phyloP scores from a whole-genome alignment of 2,888 invertebrate species.

The Amphipoea lucens region DNA sequence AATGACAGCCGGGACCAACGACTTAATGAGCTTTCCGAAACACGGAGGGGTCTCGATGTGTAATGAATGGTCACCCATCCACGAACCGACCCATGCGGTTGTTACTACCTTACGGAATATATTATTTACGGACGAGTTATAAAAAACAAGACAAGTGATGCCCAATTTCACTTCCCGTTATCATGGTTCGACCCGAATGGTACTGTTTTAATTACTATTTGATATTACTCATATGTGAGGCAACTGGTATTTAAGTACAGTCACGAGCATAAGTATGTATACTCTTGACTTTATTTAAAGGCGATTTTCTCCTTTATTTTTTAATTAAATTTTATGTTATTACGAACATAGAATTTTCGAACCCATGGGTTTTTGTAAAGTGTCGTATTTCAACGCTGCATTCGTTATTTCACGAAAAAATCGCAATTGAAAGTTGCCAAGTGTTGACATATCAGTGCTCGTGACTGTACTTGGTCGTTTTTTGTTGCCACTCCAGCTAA shows the following conservation, averaged over 20 bases:
- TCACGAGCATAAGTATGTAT: too few relatives aligned
- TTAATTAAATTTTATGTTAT: too few relatives aligned
- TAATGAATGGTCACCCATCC: not conserved
- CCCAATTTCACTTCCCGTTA: constrained; percentile 53
- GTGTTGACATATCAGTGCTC: too few relatives aligned
- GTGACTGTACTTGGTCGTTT: constrained; percentile 23
- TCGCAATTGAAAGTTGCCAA: too few relatives aligned
- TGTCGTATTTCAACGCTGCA: too few relatives aligned
- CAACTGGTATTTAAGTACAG: constrained; percentile 22
- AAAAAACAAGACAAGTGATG: constrained; percentile 37
- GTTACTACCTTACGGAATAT: not conserved
- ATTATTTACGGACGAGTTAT: not conserved
- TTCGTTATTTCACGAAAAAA: too few relatives aligned
- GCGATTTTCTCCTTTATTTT: too few relatives aligned
- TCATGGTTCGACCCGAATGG: constrained; percentile 27
- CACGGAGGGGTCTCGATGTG: not conserved
- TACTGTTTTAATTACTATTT: constrained; percentile 57
- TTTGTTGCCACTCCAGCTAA: constrained; percentile 20
- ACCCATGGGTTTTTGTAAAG: too few relatives aligned
- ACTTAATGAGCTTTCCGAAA: not conserved
- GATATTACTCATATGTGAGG: constrained; percentile 51
- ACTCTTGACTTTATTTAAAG: too few relatives aligned
- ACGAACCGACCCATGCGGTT: not conserved
- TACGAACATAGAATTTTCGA: too few relatives aligned
- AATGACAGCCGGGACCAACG: not conserved